A percentile compares a stretch with the other conserved stretches of the same genome.
These are phyloP conservation scores for Cheilosia variabilis DNA, from an alignment of 2,888 invertebrate species.

Conservation along the genomic window DNA sequence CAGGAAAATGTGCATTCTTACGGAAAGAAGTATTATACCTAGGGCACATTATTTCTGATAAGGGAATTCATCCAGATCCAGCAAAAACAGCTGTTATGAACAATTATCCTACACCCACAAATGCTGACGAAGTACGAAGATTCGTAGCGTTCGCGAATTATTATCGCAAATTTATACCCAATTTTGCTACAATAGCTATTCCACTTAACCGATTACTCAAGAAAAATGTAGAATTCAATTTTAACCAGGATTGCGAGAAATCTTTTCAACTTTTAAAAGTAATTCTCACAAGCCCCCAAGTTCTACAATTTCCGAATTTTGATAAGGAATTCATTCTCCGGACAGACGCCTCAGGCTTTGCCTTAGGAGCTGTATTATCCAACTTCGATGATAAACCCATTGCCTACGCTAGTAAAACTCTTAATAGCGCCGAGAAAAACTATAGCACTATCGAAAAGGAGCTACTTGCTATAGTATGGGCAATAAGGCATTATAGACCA, in stretches of 20 bases:
- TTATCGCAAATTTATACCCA: too few relatives aligned
- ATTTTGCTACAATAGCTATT: too few relatives aligned
- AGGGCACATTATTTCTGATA: not conserved
- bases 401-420: too few relatives aligned
- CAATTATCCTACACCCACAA: not conserved
- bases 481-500: too few relatives aligned
- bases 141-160: not conserved
- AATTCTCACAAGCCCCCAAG: not conserved
- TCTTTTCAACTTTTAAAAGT: not conserved
- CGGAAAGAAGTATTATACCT: not conserved
- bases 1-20: not conserved
- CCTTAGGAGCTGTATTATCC: too few relatives aligned
- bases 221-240: too few relatives aligned
- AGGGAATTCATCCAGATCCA: not conserved
- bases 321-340: not conserved
- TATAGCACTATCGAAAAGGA: too few relatives aligned
- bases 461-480: too few relatives aligned
- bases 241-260: too few relatives aligned
- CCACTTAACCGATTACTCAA: too few relatives aligned
- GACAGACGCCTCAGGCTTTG: not conserved
- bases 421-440: too few relatives aligned
- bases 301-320: constrained; percentile 2
- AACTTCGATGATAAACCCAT: too few relatives aligned
- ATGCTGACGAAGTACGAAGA: not conserved
- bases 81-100: not conserved